phyloP scores from a whole-genome alignment of 2,113 vertebrate species.

The Speoplatyrhinus poulsoni region DNA sequence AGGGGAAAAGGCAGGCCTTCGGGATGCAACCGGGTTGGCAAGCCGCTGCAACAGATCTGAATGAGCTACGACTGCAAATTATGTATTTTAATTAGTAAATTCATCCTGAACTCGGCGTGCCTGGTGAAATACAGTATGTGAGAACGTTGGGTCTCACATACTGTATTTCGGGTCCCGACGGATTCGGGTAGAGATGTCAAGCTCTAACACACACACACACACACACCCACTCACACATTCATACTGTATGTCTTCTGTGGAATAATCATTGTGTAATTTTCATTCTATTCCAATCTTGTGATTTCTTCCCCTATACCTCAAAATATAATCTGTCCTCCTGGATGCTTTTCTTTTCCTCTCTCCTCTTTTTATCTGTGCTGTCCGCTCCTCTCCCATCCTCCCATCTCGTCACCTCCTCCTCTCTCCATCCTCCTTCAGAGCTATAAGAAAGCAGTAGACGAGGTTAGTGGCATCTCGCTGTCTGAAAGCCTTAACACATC shows the following conservation, averaged over 20 bases:
- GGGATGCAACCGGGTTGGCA: too few species aligned
- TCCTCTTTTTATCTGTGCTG: constrained; percentile 54
- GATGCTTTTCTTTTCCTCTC: constrained; percentile 73
- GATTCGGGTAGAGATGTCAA: neutral
- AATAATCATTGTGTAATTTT: constrained; percentile 72
- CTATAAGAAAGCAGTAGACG: constrained; percentile 98
- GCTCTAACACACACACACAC: neutral
- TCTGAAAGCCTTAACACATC: neutral
- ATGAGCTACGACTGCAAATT: too few species aligned
- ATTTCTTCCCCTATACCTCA: neutral
- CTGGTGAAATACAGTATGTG: too few species aligned
- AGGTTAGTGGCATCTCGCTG: constrained; percentile 84
- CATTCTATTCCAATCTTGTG: constrained; percentile 55
- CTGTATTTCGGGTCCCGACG: neutral
- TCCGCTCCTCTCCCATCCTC: constrained; percentile 75
- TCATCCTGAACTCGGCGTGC: neutral
- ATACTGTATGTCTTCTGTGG: constrained; percentile 44
- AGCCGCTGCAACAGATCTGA: too few species aligned
- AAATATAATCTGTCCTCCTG: constrained; percentile 69
- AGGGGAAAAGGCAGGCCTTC: too few species aligned
- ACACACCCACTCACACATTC: neutral
- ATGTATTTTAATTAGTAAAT: too few species aligned
- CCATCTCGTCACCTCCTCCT: constrained; percentile 79
- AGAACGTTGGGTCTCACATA: too few species aligned
- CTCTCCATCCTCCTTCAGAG: constrained; percentile 84